Conservation (phyloP, 2,113 vertebrate genomes). For the Ploceus nigricollis region DNA sequence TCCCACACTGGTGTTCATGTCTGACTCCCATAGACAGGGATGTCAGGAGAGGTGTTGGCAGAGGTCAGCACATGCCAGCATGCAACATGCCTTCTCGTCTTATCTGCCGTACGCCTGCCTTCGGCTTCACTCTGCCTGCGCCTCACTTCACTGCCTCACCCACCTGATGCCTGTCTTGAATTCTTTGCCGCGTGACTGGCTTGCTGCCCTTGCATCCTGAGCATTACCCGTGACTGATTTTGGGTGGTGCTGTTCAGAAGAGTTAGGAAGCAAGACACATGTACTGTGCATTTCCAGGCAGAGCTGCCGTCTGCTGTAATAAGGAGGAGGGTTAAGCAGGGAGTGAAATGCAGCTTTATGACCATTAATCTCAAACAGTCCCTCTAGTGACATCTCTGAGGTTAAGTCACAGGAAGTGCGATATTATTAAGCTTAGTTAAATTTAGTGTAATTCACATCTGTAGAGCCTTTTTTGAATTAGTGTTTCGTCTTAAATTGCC, state of each 20-base stretch:
- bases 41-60: background rate
- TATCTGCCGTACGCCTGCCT: background rate
- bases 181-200: rapidly evolving
- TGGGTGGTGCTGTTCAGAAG: background rate
- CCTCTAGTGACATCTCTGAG: background rate
- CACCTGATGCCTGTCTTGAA: background rate
- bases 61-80: background rate
- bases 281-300: background rate
- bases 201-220: background rate
- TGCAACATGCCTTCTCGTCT: background rate
- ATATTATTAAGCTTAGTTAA: slow-evolving; percentile 23
- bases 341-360: background rate
- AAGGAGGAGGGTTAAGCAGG: background rate
- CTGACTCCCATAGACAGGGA: background rate
- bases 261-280: background rate
- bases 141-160: background rate
- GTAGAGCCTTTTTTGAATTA: background rate
- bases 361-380: background rate
- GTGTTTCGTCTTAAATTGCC: background rate
- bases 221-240: background rate
- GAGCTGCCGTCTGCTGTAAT: background rate
- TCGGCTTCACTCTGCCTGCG: rapidly evolving
- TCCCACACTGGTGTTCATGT: background rate
- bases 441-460: slow-evolving; percentile 21
- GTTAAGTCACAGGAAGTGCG: slow-evolving; percentile 6